These are phyloP conservation scores for Nasonia vitripennis DNA, from an alignment of 1,140 invertebrate species.

Conservation along the genomic window DNA sequence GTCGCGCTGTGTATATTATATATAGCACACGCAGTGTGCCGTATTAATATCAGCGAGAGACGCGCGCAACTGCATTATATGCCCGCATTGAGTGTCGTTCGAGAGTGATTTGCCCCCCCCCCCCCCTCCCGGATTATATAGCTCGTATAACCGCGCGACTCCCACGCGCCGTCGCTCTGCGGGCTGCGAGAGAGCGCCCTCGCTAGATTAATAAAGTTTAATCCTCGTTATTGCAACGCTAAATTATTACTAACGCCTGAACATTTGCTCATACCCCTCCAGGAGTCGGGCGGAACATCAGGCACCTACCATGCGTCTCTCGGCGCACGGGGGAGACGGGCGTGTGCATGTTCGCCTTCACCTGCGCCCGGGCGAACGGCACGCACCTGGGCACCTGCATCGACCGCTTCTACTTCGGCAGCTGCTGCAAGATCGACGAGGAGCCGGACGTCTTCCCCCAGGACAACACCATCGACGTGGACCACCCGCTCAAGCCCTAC, in stretches of 20 bases:
- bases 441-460: conserved; percentile 72
- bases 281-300: conserved; percentile 89
- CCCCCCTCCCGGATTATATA: too few relatives aligned
- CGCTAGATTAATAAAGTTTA: too few relatives aligned
- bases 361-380: conserved; percentile 93
- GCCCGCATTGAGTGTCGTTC: too few relatives aligned
- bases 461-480: conserved; percentile 71
- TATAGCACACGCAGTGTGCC: too few relatives aligned
- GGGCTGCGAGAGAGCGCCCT: too few relatives aligned
- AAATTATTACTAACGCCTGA: too few relatives aligned
- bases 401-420: conserved; percentile 93
- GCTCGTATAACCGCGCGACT: too few relatives aligned
- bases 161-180: too few relatives aligned
- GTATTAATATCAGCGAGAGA: too few relatives aligned
- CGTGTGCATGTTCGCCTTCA: conserved; percentile 95
- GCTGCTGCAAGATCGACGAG: conserved; percentile 85
- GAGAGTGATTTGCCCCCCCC: too few relatives aligned
- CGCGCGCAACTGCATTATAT: too few relatives aligned
- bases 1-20: too few relatives aligned
- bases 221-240: not conserved
- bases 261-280: conserved; percentile 59
- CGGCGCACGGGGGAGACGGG: conserved; percentile 86
- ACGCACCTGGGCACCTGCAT: conserved; percentile 93
- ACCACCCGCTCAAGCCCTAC: conserved; percentile 63
- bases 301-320: conserved; percentile 89